Evolutionary conservation across 1,140 invertebrate genomes (phyloP), one percentile per base, ranked within the genome.

Genomic region (Littorina saxatilis): DNA sequence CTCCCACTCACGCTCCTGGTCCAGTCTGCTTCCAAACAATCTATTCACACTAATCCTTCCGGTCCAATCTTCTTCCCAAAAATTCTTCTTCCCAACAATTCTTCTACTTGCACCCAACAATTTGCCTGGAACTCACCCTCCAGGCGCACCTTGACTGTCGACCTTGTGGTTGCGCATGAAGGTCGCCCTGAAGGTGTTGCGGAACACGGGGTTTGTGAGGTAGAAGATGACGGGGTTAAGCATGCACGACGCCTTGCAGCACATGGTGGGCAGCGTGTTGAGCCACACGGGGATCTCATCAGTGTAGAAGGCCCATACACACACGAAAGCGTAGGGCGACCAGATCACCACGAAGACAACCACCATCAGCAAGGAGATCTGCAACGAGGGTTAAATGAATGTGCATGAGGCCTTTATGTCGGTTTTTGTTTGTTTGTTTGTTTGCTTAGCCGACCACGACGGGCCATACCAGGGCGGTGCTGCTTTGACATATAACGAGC

Each of bases 211-310:
- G 63, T 82, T 82, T 47, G 66, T 79, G 4, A 78, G 37, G 52
- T 78, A 78, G 66, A 79, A 82, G 29, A 82, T 72, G 47, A 82
- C 20, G 0, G 81, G 81, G 74, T 82, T 82, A 17, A 82, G 50
- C 68, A 79, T 79, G 74, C 81, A 82, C 27, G 81, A 79, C 15
- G 66, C 43, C 52, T 82, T 82, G 47, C 75, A 75, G 68, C 63
- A 79, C 81, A 82, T 82, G 50, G 81, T 82, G 47, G 81, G 81
- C 75, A 77, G 74, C 1, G 81, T 79, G 75, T 68, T 82, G 50
- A 82, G 37, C 81, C 81, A 82, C 39, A 72, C 47, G 2, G 81
- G 81, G 40, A 81, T 73, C 11, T 66, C 50, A 29, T 72, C 52
- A 9, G 68, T 9, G 37, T 82, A 73, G 47, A 82, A 68, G 39